Base-by-base conservation (phyloP, 1,140 invertebrate species). In the Drosophila nebulosa region DNA sequence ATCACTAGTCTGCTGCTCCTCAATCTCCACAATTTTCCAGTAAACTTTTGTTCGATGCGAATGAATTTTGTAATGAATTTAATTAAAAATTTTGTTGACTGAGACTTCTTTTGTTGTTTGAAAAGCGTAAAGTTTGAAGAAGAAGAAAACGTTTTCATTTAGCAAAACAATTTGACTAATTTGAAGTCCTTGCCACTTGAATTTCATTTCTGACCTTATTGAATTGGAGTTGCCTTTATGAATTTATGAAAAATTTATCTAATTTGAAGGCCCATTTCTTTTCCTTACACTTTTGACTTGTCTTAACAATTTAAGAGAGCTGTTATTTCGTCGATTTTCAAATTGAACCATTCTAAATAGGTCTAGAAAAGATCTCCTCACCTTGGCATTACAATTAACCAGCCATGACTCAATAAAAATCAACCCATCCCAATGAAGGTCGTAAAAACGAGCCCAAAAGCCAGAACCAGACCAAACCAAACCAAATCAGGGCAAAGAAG, bases 21-120 rank as follows among this genome's bases (percentile, higher is more conserved):
- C 39, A 14, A 46, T 57, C 12, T 35, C 18, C 52, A 24, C 18
- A 10, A 36, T 57, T 50, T 70, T 52, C 35, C 14, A 9, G 24
- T 71, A 53, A 4, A 55, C 36, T 39, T 42, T 73, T 72, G 55
- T 73, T 70, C 30, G 0, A 56, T 64, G 70, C 16, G 39, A 46
- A 46, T 46, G 39, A 46, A 46, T 46, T 46, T 46, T 73, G 70
- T 73, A 72, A 58, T 73, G 60, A 73, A 71, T 71, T 73, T 55
- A 73, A 73, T 73, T 73, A 71, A 73, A 64, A 51, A 39, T 18
- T 9, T 52, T 50, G 51, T 14, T 46, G 57, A 71, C 30, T 58
- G n/a, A 7, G 22, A 53, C 10, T 46, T 9, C 21, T 27, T 42
- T 42, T 42, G 39, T 42, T 42, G 6, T 42, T 39, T 5, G n/a